phyloP scores from a whole-genome alignment of 2,888 invertebrate species.

The Brassicogethes aeneus region DNA sequence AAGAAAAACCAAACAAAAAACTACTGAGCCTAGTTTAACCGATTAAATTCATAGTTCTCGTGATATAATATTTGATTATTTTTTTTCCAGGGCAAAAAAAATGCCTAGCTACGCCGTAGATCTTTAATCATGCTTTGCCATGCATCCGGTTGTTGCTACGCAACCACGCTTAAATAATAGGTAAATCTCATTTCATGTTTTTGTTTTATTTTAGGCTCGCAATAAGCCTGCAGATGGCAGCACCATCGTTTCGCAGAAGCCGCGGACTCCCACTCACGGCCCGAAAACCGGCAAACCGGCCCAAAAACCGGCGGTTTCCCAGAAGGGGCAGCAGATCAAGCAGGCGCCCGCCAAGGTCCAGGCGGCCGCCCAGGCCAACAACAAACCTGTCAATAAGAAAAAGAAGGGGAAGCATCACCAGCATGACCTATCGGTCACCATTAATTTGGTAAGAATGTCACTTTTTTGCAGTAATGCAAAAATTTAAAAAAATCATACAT shows the following conservation, averaged over 20 bases:
- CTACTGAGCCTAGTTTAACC: no score
- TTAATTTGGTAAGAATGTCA: constrained; percentile 60
- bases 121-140: no score
- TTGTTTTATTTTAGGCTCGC: constrained; percentile 60
- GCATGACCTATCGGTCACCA: constrained; percentile 73
- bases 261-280: constrained; percentile 52
- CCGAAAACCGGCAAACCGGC: constrained; percentile 49
- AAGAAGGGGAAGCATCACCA: constrained; percentile 72
- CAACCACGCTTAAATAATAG: no score
- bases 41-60: no score
- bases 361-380: constrained; percentile 46
- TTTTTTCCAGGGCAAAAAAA: no score
- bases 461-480: no score
- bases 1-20: no score
- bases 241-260: constrained; percentile 60
- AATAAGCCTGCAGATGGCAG: constrained; percentile 76
- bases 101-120: no score
- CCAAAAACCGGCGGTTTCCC: constrained; percentile 61
- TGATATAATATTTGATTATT: no score
- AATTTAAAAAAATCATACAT: no score
- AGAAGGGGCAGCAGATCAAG: constrained; percentile 66
- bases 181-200: no score
- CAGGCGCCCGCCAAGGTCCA: constrained; percentile 54
- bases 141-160: no score
- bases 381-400: constrained; percentile 59